Base-by-base conservation (phyloP, 2,888 invertebrate genomes). In the Xanthia togata region DNA sequence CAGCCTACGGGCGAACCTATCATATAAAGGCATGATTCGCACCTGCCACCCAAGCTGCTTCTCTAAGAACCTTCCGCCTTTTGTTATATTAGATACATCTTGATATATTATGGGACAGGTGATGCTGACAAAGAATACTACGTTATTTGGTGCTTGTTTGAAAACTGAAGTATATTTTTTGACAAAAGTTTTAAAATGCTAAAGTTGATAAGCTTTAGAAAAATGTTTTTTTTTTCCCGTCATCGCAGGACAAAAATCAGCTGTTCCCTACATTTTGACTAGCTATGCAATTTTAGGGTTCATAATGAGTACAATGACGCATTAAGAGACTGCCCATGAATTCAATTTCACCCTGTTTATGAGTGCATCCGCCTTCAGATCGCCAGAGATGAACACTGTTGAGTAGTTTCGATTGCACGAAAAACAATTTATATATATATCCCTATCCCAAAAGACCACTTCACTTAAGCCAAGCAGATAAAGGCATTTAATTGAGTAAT, bases 31-130 rank as follows among this genome's bases (percentile, higher is more conserved):
- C 57, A 76, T 82, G 73, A 70, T 85, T 73, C 65, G 65, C 85
- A 85, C 88, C 85, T 85, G 88, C 73, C 64, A 44, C 67, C 57
- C 50, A 38, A 76, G 70, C 53, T 23, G 53, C 50, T 35, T 60
- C 50, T 73, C 60, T 59, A 72, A 12, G 53, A 70, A 63, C 20
- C 50, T 50, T 73, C 44, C 35, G 17, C 55, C 67, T 59, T 84
- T 82, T 67, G 69, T 73, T 74, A 85, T 74, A 74, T 78, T 71
- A 64, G 72, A 68, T 26, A 85, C 62, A 50, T 59, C 62, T 26
- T 81, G 69, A 76, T 72, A 65, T 85, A 70, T 69, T 64, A 14
- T 17, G 17, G 57, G 55, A 55, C 76, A 81, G 85, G 69, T 82
- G 76, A 47, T 35, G 23, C 63, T 31, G 62, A 76, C 62, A 70